Evolutionary conservation across 2,888 invertebrate genomes (phyloP).

Genomic region (Drosophila ezoana): DNA sequence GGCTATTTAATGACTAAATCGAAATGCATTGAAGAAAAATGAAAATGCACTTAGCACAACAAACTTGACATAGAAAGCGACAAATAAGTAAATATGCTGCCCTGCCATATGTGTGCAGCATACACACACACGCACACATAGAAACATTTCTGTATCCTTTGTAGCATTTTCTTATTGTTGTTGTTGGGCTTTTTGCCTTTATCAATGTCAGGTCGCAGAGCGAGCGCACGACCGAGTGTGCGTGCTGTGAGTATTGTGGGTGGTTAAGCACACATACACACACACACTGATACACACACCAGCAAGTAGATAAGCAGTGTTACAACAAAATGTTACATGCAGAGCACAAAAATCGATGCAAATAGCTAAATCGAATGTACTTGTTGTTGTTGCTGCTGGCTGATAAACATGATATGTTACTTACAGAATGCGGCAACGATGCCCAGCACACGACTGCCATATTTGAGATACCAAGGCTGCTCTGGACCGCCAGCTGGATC

Average conservation of each 20-base stretch:
- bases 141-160: conserved; percentile 74
- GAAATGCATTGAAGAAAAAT: conserved; percentile 25
- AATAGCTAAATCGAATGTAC: conserved; percentile 42
- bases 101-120: conserved; percentile 9
- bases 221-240: conserved; percentile 45
- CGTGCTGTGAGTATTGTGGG: conserved; percentile 52
- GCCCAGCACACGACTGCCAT: conserved; percentile 92
- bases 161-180: conserved; percentile 28
- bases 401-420: conserved; percentile 80
- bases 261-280: conserved; percentile 38
- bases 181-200: conserved; percentile 51
- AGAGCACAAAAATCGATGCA: conserved; percentile 82
- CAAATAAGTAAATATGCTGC: conserved; percentile 1
- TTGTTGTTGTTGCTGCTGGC: conserved; percentile 20
- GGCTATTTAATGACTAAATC: conserved; percentile 30
- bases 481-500: conserved; percentile 91
- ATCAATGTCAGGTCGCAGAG: conserved; percentile 74
- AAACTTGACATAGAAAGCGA: conserved; percentile 52
- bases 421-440: conserved; percentile 93
- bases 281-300: conserved; percentile 28
- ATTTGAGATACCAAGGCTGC: conserved; percentile 96
- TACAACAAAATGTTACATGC: conserved; percentile 54
- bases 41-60: conserved; percentile 15
- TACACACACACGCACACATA: conserved; percentile 24
- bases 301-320: conserved; percentile 58